These are phyloP conservation scores for Rhinophrynus dorsalis DNA, from an alignment of 2,797 vertebrate species.

Conservation along the genomic window DNA sequence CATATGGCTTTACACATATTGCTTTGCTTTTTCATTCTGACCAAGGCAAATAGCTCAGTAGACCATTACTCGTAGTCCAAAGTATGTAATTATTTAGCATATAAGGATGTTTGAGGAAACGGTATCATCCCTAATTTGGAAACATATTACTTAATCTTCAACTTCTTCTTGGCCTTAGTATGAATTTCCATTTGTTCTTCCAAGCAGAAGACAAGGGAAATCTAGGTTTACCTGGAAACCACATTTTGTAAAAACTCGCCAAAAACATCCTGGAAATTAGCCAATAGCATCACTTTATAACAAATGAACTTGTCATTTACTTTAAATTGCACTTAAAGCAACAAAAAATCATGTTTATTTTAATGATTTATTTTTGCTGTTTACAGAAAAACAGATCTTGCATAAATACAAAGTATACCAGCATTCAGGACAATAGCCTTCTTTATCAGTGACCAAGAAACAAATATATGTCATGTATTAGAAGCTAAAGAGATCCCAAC, in stretches of 20 bases:
- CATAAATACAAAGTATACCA: too few relatives aligned
- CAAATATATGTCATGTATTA: too few relatives aligned
- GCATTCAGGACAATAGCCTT: too few relatives aligned
- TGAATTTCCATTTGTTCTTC: constrained; percentile 28
- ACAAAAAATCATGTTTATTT: not conserved
- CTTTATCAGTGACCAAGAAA: too few relatives aligned
- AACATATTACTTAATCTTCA: constrained; percentile 13
- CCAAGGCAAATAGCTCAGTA: not conserved
- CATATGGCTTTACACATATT: constrained; percentile 23
- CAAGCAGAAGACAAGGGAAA: constrained; percentile 18
- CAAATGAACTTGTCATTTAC: not conserved
- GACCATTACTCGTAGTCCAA: constrained; percentile 14
- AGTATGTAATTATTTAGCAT: constrained; percentile 33
- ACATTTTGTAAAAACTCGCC: constrained; percentile 11
- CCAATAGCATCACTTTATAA: constrained; percentile 18
- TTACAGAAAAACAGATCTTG: too few relatives aligned
- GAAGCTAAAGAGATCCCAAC: too few relatives aligned
- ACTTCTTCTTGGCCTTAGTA: constrained; percentile 9
- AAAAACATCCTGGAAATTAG: not conserved
- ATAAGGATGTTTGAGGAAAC: constrained; percentile 22
- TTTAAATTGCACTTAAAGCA: not conserved
- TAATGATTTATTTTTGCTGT: not conserved
- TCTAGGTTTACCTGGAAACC: constrained; percentile 35
- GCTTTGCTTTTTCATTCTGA: constrained; percentile 9
- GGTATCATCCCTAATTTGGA: constrained; percentile 31